Percentiles rank a stretch among this genome's conserved stretches.
Conservation (phyloP, 2,797 vertebrate species). For the Labroides dimidiatus region DNA sequence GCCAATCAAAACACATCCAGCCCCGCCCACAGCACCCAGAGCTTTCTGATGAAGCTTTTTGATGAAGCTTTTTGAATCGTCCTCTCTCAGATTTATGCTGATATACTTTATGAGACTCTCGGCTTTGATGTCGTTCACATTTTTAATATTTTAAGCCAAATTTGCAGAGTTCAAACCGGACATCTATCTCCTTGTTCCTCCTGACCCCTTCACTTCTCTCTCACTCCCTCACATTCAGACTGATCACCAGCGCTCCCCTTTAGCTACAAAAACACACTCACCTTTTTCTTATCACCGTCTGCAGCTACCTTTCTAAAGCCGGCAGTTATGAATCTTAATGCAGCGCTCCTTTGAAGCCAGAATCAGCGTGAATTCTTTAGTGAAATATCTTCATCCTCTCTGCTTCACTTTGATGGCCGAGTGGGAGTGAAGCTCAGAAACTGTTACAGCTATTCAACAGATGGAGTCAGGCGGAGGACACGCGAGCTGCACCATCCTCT, state of each 20-base stretch:
- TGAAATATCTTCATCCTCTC: constrained; percentile 75
- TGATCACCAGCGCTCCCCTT: constrained; percentile 28
- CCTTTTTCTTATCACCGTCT: constrained; percentile 66
- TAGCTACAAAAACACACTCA: constrained; percentile 59
- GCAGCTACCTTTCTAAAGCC: constrained; percentile 66
- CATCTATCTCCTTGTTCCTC: neutral
- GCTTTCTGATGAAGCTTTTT: neutral
- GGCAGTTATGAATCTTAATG: constrained; percentile 77
- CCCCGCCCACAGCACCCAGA: neutral
- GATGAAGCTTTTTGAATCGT: neutral
- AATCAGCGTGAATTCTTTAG: constrained; percentile 66
- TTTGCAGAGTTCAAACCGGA: neutral
- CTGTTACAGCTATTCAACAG: constrained; percentile 58
- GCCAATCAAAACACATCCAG: neutral
- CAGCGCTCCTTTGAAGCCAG: constrained; percentile 73
- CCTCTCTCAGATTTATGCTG: neutral
- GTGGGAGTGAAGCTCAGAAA: constrained; percentile 71
- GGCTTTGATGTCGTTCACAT: neutral
- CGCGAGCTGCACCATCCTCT: constrained; percentile 61
- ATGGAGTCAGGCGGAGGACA: constrained; percentile 73
- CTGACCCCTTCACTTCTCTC: neutral
- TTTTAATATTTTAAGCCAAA: neutral
- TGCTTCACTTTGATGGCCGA: constrained; percentile 76
- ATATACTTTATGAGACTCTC: neutral
- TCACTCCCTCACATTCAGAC: constrained; percentile 1